A percentile compares a stretch with the other conserved stretches of the same genome.
phyloP scores from a whole-genome alignment of 2,797 vertebrate genomes.

The Mormyrus proboscirostris region DNA sequence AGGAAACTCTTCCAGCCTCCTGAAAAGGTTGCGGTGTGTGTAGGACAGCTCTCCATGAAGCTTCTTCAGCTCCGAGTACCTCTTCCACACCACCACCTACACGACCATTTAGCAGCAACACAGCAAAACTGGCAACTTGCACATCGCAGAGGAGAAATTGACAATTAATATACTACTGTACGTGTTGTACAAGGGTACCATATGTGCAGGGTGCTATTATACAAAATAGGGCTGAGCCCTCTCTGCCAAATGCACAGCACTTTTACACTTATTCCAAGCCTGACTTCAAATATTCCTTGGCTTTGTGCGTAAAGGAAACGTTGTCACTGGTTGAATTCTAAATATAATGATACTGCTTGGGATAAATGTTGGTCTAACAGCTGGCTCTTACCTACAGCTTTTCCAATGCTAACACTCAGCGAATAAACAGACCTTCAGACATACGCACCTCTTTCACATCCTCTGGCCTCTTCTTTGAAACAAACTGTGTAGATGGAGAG shows the following conservation, averaged over 20 bases:
- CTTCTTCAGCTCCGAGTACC: slow-evolving; percentile 83
- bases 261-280: neutral
- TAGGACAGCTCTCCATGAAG: slow-evolving; percentile 80
- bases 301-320: neutral
- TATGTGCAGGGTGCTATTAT: neutral
- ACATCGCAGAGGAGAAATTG: neutral
- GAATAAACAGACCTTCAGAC: neutral
- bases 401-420: neutral
- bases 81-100: slow-evolving; percentile 76
- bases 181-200: neutral
- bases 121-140: neutral
- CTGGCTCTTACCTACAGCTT: neutral
- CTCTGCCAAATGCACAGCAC: neutral
- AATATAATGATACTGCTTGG: neutral
- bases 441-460: slow-evolving; percentile 75
- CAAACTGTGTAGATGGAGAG: slow-evolving; percentile 61
- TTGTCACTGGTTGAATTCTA: neutral
- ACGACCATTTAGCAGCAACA: slow-evolving; percentile 16
- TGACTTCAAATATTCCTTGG: neutral
- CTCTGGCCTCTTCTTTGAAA: slow-evolving; percentile 74
- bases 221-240: neutral
- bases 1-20: slow-evolving; percentile 78
- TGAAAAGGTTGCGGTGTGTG: slow-evolving; percentile 84
- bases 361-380: neutral
- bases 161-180: neutral